Base-by-base conservation (phyloP, 1,140 invertebrate species). In the Drosophila pruinosa region DNA sequence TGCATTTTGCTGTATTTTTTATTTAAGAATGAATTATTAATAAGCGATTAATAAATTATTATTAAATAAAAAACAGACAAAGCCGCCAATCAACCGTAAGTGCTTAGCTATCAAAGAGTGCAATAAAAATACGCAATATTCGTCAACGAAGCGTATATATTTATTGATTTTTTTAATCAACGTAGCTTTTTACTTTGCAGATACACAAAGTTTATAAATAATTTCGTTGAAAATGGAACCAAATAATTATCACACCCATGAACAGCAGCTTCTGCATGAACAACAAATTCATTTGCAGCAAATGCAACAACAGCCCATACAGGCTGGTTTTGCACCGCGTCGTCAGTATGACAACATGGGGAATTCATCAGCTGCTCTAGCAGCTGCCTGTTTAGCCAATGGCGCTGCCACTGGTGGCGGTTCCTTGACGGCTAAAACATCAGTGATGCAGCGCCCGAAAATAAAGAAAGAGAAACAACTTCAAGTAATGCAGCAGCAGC, bases 21-120 rank as follows among this genome's bases (percentile, higher is more conserved):
- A 90, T 90, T 90, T 90, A 90, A 90, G 80, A 86, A 90, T 90
- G 83, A 90, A 90, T 90, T 89, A 88, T 88, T 89, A 88, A 89
- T 80, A 57, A 68, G 50, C 50, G 59, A 69, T 88, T 89, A 88
- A 86, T 90, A 89, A 90, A 90, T 90, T 90, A 90, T 89, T 90
- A 88, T 90, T 90, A 88, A 90, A 90, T 90, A 90, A 90, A 90
- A 90, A 88, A 78, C 89, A 90, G 89, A 78, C 63, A 67, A 90
- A 89, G 74, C 80, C 75, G 70, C 48, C 28, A 65, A 67, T 78
- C 53, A 79, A 62, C 41, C 43, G 72, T 72, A 58, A 85, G 75
- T 83, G 61, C 12, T 36, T 17, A 24, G 2, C 6, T 3, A 8
- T 15, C 14, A 36, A 43, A 22, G 2, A 15, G 12, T 14, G 4